Evolutionary conservation across 1,140 invertebrate species (phyloP).

Genomic region (Drosophila repleta): DNA sequence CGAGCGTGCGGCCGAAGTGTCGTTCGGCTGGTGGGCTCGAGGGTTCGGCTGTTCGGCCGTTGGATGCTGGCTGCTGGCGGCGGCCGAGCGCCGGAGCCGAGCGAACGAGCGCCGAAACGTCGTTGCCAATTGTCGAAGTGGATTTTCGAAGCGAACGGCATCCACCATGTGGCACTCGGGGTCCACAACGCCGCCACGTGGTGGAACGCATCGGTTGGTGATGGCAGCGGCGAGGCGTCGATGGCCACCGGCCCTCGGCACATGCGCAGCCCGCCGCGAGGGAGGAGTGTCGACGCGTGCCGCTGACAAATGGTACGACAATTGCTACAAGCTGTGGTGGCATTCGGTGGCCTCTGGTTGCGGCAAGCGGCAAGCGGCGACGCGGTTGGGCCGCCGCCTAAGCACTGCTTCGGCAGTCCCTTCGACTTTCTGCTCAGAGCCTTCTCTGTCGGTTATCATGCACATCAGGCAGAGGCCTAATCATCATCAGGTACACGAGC

Average conservation of each 20-base stretch:
- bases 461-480: conserved; percentile 23
- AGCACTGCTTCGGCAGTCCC: conserved; percentile 25
- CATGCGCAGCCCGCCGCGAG: conserved; percentile 70
- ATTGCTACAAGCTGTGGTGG: conserved; percentile 83
- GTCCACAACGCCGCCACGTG: conserved; percentile 70
- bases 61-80: conserved; percentile 53
- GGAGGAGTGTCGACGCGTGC: conserved; percentile 76
- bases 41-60: conserved; percentile 36
- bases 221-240: conserved; percentile 27
- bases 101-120: conserved; percentile 36
- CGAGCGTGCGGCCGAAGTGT: conserved; percentile 6
- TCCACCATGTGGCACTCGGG: conserved; percentile 71
- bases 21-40: background rate
- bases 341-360: conserved; percentile 70
- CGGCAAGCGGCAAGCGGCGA: conserved; percentile 46
- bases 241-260: conserved; percentile 27
- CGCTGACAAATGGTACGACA: conserved; percentile 84
- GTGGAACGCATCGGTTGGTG: conserved; percentile 47
- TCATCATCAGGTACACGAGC: conserved; percentile 31
- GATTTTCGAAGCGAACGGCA: conserved; percentile 72
- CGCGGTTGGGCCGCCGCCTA: conserved; percentile 61
- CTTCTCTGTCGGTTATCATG: conserved; percentile 27
- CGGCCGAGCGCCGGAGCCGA: conserved; percentile 41
- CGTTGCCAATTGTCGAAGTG: conserved; percentile 81
- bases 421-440: conserved; percentile 24